A percentile compares a stretch with the other conserved stretches of the same genome.
These are phyloP conservation scores for Tetramorium bicarinatum DNA, from an alignment of 2,888 invertebrate species.

Conservation along the genomic window DNA sequence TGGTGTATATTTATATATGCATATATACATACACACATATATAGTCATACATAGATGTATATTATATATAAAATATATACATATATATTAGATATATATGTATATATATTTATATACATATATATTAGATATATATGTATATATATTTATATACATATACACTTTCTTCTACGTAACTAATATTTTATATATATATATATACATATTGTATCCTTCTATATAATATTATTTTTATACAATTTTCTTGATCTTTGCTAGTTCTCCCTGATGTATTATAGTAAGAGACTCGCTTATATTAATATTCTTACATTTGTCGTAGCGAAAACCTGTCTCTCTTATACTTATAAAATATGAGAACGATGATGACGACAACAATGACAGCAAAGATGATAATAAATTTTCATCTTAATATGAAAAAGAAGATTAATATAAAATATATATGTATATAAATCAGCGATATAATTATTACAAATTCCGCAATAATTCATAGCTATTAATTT, in stretches of 20 bases:
- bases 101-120: slow-evolving; percentile 67
- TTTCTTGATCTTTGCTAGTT: slow-evolving; percentile 72
- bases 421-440: slow-evolving; percentile 59
- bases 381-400: slow-evolving; percentile 61
- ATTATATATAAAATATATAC: slow-evolving; percentile 23
- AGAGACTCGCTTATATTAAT: slow-evolving; percentile 64
- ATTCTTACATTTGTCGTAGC: slow-evolving; percentile 71
- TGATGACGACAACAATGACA: slow-evolving; percentile 62
- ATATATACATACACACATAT: slow-evolving; percentile 37
- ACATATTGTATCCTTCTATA: slow-evolving; percentile 76
- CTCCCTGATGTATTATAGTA: slow-evolving; percentile 62
- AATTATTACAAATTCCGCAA: slow-evolving; percentile 67
- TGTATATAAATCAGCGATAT: slow-evolving; percentile 65
- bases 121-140: slow-evolving; percentile 81
- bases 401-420: slow-evolving; percentile 66
- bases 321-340: slow-evolving; percentile 65
- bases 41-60: slow-evolving; percentile 39
- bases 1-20: slow-evolving; percentile 62
- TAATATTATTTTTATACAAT: slow-evolving; percentile 80
- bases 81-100: slow-evolving; percentile 56
- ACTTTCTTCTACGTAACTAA: slow-evolving; percentile 75
- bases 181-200: slow-evolving; percentile 82
- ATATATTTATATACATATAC: slow-evolving; percentile 74
- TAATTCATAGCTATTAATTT: slow-evolving; percentile 75
- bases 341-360: slow-evolving; percentile 69